Conservation (phyloP, 2,113 vertebrate species). For the Anarhynchus alexandrinus region DNA sequence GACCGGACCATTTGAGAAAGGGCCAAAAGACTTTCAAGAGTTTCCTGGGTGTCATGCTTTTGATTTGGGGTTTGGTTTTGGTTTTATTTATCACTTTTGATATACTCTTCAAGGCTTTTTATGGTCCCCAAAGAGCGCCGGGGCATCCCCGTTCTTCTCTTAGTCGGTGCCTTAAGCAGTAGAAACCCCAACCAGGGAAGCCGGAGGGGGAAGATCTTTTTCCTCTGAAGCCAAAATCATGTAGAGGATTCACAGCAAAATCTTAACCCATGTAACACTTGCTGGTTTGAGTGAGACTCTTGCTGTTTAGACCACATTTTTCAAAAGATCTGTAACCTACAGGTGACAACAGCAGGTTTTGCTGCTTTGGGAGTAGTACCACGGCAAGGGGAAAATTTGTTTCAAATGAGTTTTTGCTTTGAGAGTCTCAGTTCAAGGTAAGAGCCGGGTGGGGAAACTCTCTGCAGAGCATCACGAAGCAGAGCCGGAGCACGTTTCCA, state of each 20-base stretch:
- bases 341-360: neutral
- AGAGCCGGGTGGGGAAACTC: neutral
- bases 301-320: neutral
- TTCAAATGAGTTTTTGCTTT: constrained; percentile 1
- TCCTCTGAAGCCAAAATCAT: neutral
- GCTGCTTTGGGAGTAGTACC: neutral
- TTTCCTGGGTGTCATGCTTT: neutral
- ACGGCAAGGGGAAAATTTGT: neutral
- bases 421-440: neutral
- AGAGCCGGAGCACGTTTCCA: neutral
- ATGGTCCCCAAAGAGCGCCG: neutral
- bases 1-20: neutral
- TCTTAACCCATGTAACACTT: no score
- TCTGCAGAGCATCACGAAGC: neutral
- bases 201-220: neutral
- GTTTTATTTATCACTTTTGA: neutral
- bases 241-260: neutral
- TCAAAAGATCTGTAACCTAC: neutral
- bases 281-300: neutral
- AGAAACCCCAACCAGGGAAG: neutral
- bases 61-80: neutral
- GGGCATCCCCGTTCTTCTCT: neutral
- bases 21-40: neutral
- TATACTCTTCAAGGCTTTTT: neutral
- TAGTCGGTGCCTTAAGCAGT: neutral